Evolutionary conservation across 2,797 vertebrate genomes (phyloP).

Genomic region (Anisognathus igniventris): DNA sequence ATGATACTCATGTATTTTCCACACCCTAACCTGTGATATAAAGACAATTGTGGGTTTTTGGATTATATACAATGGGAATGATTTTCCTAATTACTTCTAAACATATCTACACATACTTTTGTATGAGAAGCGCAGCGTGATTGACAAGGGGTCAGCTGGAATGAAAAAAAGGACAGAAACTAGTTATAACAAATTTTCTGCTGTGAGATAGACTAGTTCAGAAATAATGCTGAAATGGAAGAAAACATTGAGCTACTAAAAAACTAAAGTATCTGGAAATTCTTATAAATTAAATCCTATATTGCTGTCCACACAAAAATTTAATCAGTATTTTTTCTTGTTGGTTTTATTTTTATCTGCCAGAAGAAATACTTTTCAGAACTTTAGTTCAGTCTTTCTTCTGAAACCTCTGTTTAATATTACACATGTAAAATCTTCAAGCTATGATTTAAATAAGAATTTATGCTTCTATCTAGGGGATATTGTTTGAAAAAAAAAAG

Average conservation of each 20-base stretch:
- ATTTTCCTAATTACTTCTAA: background rate
- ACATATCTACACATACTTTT: background rate
- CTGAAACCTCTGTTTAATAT: background rate
- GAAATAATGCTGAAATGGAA: background rate
- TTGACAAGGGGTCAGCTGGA: background rate
- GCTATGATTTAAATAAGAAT: background rate
- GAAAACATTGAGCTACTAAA: background rate
- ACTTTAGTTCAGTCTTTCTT: background rate
- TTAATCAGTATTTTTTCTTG: background rate
- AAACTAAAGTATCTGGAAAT: background rate
- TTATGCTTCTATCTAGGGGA: background rate
- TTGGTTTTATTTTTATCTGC: background rate
- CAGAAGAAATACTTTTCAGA: background rate
- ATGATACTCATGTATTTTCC: background rate
- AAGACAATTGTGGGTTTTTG: rapidly evolving
- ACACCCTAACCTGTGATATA: background rate
- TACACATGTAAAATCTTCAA: background rate
- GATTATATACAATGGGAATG: background rate
- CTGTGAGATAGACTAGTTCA: background rate
- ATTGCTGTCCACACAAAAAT: background rate
- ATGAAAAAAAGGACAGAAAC: background rate
- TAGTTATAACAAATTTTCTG: background rate
- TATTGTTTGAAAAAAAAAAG: background rate
- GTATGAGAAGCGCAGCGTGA: rapidly evolving
- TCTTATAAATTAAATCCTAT: background rate